These are phyloP conservation scores for Amia ocellicauda DNA, from an alignment of 2,113 vertebrate species.

Conservation along the genomic window DNA sequence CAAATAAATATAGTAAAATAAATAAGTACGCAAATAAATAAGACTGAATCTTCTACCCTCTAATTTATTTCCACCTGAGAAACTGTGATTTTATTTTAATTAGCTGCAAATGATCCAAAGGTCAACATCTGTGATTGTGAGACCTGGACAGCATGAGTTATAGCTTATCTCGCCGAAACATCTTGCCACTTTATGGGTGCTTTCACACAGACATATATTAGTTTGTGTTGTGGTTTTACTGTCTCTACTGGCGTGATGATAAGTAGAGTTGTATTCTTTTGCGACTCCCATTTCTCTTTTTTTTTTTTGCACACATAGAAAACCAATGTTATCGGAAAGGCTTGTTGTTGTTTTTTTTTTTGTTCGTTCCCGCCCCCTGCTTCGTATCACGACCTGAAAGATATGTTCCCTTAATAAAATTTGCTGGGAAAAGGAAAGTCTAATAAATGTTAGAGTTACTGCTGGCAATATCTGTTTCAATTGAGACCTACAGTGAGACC, in stretches of 20 bases:
- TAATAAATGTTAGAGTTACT: slow-evolving; percentile 13
- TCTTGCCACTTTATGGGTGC: slow-evolving; percentile 17
- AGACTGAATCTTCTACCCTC: slow-evolving; percentile 14
- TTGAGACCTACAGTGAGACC: neutral
- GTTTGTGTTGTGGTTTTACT: slow-evolving; percentile 3
- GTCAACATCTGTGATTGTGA: slow-evolving; percentile 22
- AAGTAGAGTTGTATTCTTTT: neutral
- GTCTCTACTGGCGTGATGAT: neutral
- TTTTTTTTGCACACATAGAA: slow-evolving; percentile 1
- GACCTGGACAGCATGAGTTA: slow-evolving; percentile 14
- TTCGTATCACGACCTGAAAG: too few species aligned
- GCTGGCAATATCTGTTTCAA: neutral
- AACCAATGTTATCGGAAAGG: neutral
- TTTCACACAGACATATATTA: neutral
- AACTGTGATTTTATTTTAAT: slow-evolving; percentile 22
- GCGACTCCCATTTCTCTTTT: neutral
- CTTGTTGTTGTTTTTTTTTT: neutral
- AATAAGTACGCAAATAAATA: slow-evolving; percentile 3
- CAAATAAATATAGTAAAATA: too few species aligned
- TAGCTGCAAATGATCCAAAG: slow-evolving; percentile 25
- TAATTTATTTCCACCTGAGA: slow-evolving; percentile 18
- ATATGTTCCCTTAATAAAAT: neutral
- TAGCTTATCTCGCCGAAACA: slow-evolving; percentile 1
- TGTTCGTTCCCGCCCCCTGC: too few species aligned
- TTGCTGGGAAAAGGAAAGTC: slow-evolving; percentile 3